phyloP scores from a whole-genome alignment of 2,888 invertebrate species.

The Deroplatys truncata region DNA sequence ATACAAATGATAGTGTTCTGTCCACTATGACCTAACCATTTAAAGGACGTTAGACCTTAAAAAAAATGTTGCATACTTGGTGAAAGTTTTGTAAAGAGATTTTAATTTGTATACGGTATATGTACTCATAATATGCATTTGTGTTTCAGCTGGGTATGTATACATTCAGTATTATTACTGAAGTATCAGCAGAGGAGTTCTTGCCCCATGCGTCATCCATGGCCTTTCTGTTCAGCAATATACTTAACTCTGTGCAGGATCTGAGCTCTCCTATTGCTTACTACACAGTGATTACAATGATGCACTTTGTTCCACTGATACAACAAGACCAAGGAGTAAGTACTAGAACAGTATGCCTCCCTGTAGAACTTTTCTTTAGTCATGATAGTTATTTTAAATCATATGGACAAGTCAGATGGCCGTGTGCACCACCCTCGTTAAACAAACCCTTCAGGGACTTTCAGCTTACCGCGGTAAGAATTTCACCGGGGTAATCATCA shows the following conservation, averaged over 20 bases:
- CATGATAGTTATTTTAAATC: not conserved
- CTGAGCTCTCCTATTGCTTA: conserved; percentile 50
- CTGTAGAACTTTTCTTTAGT: conserved; percentile 1
- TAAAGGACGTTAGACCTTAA: too few species aligned
- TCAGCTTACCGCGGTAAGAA: too few species aligned
- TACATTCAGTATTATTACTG: conserved; percentile 64
- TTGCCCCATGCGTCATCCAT: conserved; percentile 60
- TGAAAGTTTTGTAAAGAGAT: not conserved
- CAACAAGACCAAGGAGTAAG: conserved; percentile 59
- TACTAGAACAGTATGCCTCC: conserved; percentile 14
- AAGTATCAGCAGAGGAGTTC: conserved; percentile 65
- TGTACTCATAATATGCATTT: not conserved
- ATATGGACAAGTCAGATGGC: too few species aligned
- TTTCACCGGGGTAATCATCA: too few species aligned
- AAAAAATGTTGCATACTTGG: too few species aligned
- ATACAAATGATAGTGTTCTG: too few species aligned
- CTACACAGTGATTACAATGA: conserved; percentile 61
- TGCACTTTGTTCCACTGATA: conserved; percentile 60
- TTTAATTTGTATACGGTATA: not conserved
- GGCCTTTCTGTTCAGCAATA: conserved; percentile 49
- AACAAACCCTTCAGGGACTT: too few species aligned
- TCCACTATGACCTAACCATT: too few species aligned
- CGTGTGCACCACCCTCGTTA: too few species aligned
- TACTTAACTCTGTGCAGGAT: conserved; percentile 47
- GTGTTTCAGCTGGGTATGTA: conserved; percentile 58